Conservation (phyloP, 2,797 vertebrate species). For the Sebastiscus albofasciatus region DNA sequence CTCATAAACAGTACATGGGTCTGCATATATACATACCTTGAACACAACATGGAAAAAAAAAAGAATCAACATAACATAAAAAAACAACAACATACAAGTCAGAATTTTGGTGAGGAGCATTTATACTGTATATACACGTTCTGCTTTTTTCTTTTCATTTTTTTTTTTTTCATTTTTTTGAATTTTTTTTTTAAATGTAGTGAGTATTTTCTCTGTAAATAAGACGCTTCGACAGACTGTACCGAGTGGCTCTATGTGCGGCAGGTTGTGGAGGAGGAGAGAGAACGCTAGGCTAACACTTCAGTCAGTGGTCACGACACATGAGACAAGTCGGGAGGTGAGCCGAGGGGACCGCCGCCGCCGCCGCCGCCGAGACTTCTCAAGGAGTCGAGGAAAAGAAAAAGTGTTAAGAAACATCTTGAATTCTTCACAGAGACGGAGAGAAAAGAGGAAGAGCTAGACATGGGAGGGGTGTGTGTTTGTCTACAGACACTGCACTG, state of each 20-base stretch:
- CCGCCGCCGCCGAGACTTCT: not conserved
- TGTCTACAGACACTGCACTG: conserved; percentile 56
- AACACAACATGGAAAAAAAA: conserved; percentile 80
- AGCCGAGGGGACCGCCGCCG: not conserved
- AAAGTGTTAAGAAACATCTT: conserved; percentile 21
- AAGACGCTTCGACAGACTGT: conserved; percentile 74
- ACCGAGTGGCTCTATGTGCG: conserved; percentile 69
- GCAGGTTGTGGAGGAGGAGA: conserved; percentile 27
- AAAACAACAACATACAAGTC: conserved; percentile 87
- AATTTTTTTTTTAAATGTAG: conserved; percentile 66
- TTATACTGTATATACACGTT: conserved; percentile 83
- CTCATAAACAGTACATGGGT: conserved; percentile 99
- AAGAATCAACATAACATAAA: conserved; percentile 65
- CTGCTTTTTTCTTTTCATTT: conserved; percentile 71
- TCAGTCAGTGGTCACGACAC: conserved; percentile 63
- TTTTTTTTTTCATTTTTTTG: conserved; percentile 70
- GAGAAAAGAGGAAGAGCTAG: conserved; percentile 8
- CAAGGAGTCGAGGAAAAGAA: conserved; percentile 9
- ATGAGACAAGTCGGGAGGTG: not conserved
- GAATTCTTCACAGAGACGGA: conserved; percentile 37
- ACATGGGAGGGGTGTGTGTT: conserved; percentile 1
- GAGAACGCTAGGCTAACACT: conserved; percentile 51
- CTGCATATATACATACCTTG: conserved; percentile 96
- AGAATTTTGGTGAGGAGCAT: conserved; percentile 96
- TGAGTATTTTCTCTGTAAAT: conserved; percentile 70